Conservation (phyloP, 1,140 invertebrate genomes). For the Formica selysi region DNA sequence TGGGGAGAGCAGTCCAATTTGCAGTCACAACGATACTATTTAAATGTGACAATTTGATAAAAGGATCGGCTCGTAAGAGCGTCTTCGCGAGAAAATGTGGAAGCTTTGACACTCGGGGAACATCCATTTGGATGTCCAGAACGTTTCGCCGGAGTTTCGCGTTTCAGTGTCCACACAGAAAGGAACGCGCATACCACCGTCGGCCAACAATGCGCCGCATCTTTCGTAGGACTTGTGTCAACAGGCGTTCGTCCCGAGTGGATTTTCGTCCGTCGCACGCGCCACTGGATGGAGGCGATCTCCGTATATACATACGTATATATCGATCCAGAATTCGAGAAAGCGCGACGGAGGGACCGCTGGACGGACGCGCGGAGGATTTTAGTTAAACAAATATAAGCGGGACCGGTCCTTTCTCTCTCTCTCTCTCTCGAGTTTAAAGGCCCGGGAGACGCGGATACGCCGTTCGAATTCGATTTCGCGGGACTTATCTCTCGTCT, state of each 20-base stretch:
- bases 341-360: conserved; percentile 51
- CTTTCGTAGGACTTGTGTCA: conserved; percentile 69
- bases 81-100: conserved; percentile 20
- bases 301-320: neutral
- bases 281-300: conserved; percentile 61
- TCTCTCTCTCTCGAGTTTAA: conserved; percentile 22
- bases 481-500: conserved; percentile 44
- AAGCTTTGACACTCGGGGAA: conserved; percentile 40
- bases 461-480: conserved; percentile 69
- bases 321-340: conserved; percentile 70
- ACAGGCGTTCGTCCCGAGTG: conserved; percentile 66
- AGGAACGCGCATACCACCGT: conserved; percentile 54
- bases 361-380: conserved; percentile 69
- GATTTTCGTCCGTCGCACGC: conserved; percentile 72
- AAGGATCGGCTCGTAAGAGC: conserved; percentile 29
- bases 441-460: conserved; percentile 26
- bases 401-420: conserved; percentile 40
- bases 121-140: conserved; percentile 51
- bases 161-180: conserved; percentile 71
- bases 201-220: conserved; percentile 61
- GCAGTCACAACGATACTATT: conserved; percentile 3
- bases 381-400: conserved; percentile 80
- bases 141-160: conserved; percentile 57
- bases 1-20: neutral
- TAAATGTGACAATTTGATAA: conserved; percentile 22